phyloP scores from a whole-genome alignment of 35 echinoderm and acorn worm species.

The Ptychodera flava region DNA sequence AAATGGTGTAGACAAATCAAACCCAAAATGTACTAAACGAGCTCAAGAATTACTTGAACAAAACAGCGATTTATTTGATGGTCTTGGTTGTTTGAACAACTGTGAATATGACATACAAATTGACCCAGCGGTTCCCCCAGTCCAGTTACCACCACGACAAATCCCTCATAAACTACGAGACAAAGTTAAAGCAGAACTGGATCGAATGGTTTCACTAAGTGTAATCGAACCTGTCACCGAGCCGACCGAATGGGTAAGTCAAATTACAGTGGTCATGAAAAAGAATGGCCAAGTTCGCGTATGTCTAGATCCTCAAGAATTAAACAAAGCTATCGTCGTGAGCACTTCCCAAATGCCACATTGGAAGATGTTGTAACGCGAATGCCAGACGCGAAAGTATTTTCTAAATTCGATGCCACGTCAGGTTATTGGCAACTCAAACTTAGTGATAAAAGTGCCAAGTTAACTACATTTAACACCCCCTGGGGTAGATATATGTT shows the following conservation, averaged over 20 bases:
- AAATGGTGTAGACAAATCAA: too few species aligned
- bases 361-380: slow-evolving; percentile 16
- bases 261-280: slow-evolving; percentile 24
- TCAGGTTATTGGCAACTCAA: slow-evolving; percentile 9
- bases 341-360: slow-evolving; percentile 25
- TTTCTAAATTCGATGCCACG: slow-evolving; percentile 13
- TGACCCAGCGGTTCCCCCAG: slow-evolving; percentile 7
- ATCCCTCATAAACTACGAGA: slow-evolving; percentile 40
- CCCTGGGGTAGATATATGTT: slow-evolving; percentile 3
- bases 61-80: not conserved
- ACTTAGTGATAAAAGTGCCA: not conserved
- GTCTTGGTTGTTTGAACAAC: not conserved
- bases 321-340: slow-evolving; percentile 40
- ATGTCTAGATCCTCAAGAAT: slow-evolving; percentile 34
- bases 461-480: not conserved
- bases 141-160: slow-evolving; percentile 29
- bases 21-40: not conserved
- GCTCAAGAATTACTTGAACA: not conserved
- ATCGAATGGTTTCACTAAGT: slow-evolving; percentile 41
- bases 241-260: slow-evolving; percentile 41
- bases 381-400: slow-evolving; percentile 35
- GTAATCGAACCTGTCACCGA: slow-evolving; percentile 29
- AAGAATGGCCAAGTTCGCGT: slow-evolving; percentile 42
- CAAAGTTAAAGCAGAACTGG: slow-evolving; percentile 46
- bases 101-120: slow-evolving; percentile 1